These are phyloP conservation scores for Entelurus aequoreus DNA, from an alignment of 2,113 vertebrate genomes.

Conservation along the genomic window DNA sequence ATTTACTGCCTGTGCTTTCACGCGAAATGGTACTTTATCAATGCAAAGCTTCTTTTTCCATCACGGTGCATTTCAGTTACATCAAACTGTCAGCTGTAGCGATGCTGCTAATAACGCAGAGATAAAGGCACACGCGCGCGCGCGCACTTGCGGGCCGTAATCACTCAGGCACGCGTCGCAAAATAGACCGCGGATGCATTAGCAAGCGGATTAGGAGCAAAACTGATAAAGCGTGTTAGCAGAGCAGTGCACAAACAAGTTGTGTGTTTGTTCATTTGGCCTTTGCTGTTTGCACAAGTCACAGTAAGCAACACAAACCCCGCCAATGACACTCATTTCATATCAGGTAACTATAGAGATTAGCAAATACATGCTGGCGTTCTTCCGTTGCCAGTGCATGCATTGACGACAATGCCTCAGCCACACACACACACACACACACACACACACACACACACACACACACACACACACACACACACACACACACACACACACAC, in stretches of 20 bases:
- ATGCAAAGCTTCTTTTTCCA: slow-evolving; percentile 25
- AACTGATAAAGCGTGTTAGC: slow-evolving; percentile 45
- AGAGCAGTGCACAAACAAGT: slow-evolving; percentile 45
- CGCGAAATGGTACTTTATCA: slow-evolving; percentile 36
- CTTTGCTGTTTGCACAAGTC: slow-evolving; percentile 40
- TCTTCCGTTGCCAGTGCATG: slow-evolving; percentile 24
- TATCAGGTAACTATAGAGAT: slow-evolving; percentile 51
- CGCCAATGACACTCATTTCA: slow-evolving; percentile 39
- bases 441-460: slow-evolving; percentile 6
- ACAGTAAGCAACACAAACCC: slow-evolving; percentile 22
- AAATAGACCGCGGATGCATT: slow-evolving; percentile 51
- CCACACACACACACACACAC: slow-evolving; percentile 5
- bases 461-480: neutral
- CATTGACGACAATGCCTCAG: slow-evolving; percentile 23
- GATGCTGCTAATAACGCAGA: slow-evolving; percentile 7
- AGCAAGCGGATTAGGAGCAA: slow-evolving; percentile 47
- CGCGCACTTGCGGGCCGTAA: neutral
- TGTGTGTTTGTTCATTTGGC: slow-evolving; percentile 49
- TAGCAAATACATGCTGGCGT: slow-evolving; percentile 37
- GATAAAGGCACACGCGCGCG: neutral
- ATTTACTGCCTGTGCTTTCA: slow-evolving; percentile 43
- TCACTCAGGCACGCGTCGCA: slow-evolving; percentile 33
- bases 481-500: neutral
- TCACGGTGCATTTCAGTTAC: slow-evolving; percentile 22
- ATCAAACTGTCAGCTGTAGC: slow-evolving; percentile 12